A percentile compares a stretch with the other conserved stretches of the same genome.
These are phyloP conservation scores for Brachionus rotundiformis DNA, from an alignment of 1,140 invertebrate genomes.

Conservation along the genomic window DNA sequence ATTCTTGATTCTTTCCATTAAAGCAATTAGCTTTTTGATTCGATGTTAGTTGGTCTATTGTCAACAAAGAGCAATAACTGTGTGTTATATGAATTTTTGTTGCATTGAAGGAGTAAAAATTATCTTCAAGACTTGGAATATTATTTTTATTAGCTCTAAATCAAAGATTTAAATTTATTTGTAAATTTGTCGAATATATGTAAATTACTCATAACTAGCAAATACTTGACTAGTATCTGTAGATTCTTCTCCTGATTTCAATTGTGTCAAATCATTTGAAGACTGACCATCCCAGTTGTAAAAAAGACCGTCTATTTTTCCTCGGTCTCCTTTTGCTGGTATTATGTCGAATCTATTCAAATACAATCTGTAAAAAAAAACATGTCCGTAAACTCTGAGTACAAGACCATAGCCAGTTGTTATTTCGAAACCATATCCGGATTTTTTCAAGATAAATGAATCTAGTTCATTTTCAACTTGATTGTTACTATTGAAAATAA, in stretches of 20 bases:
- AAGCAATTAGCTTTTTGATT: not conserved
- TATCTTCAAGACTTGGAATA: constrained; percentile 1
- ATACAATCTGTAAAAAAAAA: not conserved
- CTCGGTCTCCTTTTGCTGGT: not conserved
- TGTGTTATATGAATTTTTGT: not conserved
- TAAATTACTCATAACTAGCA: not conserved
- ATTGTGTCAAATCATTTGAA: not conserved
- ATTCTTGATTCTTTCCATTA: not conserved
- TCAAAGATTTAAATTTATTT: not conserved
- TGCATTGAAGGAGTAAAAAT: not conserved
- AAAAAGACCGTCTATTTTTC: not conserved
- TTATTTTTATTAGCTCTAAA: not conserved
- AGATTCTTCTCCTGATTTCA: not conserved
- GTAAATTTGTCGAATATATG: not conserved
- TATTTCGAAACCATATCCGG: not conserved
- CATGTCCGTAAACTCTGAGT: not conserved
- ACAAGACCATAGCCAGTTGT: not conserved
- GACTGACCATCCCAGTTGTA: not conserved
- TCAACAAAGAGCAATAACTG: not conserved
- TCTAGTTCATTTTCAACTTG: not conserved
- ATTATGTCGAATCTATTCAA: constrained; percentile 4
- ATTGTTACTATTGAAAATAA: not conserved
- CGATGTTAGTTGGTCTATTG: not conserved
- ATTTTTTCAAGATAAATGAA: not conserved
- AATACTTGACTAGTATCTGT: not conserved